A percentile compares a stretch with the other conserved stretches of the same genome.
These are phyloP conservation scores for Salvelinus namaycush DNA, from an alignment of 2,113 vertebrate species.

Conservation along the genomic window DNA sequence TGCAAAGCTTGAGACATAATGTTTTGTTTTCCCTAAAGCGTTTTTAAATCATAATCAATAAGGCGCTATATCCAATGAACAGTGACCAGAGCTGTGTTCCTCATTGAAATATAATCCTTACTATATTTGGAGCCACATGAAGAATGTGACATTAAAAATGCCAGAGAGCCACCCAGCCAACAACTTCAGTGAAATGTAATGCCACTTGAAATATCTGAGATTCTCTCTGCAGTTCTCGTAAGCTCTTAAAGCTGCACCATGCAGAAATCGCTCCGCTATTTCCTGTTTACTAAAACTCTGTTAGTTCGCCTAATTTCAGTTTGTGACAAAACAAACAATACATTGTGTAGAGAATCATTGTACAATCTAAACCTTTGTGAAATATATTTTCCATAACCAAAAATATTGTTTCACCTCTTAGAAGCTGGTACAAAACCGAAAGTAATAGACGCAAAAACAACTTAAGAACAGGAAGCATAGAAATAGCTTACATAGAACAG, in stretches of 20 bases:
- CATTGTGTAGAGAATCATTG: no score
- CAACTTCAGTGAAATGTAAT: neutral
- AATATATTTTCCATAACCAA: no score
- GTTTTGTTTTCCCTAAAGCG: conserved; percentile 1
- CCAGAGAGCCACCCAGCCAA: neutral
- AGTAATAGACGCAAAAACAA: no score
- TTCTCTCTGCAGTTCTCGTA: neutral
- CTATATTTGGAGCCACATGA: neutral
- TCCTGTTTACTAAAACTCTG: no score
- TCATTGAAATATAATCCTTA: neutral
- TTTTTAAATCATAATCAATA: conserved; percentile 7
- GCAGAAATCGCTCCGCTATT: neutral
- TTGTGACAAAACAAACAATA: no score
- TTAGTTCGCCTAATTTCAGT: no score
- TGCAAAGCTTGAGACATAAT: neutral
- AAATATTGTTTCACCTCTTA: no score
- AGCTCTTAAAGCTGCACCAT: neutral
- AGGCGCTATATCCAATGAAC: neutral
- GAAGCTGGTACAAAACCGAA: no score
- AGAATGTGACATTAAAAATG: neutral
- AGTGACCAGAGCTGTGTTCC: neutral
- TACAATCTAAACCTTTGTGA: no score
- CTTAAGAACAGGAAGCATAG: no score
- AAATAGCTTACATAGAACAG: no score
- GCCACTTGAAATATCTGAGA: neutral